Evolutionary conservation across 2,888 invertebrate genomes (phyloP).

Genomic region (Drosophila rellima): DNA sequence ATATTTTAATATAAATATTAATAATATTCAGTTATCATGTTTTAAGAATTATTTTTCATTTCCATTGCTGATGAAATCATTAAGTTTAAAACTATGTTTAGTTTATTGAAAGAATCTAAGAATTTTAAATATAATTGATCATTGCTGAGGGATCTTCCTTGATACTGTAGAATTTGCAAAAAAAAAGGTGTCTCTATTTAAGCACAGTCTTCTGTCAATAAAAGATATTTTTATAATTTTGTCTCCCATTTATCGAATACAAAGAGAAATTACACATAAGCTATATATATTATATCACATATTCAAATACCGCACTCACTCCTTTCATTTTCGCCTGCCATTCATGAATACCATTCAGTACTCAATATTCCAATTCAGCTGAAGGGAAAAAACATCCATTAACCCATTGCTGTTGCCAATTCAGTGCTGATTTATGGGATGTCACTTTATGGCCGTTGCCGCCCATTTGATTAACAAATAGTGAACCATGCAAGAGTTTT

Average conservation of each 20-base stretch:
- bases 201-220: neutral
- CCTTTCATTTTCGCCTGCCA: neutral
- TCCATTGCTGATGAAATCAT: neutral
- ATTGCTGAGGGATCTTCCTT: no score
- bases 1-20: neutral
- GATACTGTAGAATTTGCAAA: neutral
- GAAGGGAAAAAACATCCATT: conserved; percentile 1
- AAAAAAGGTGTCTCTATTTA: neutral
- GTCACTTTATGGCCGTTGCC: conserved; percentile 52
- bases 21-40: neutral
- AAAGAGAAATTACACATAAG: no score
- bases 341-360: neutral
- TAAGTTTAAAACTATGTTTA: no score
- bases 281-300: neutral
- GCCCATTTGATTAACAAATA: conserved; percentile 74
- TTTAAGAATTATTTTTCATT: neutral
- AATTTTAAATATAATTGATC: no score
- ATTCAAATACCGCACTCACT: neutral
- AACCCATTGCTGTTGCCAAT: conserved; percentile 36
- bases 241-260: neutral
- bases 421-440: conserved; percentile 43
- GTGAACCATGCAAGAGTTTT: conserved; percentile 33
- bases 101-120: no score
- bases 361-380: conserved; percentile 12
- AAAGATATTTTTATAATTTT: neutral